These are phyloP conservation scores for Neoscelio sp. DNA, from an alignment of 2,888 invertebrate species.

Conservation along the genomic window DNA sequence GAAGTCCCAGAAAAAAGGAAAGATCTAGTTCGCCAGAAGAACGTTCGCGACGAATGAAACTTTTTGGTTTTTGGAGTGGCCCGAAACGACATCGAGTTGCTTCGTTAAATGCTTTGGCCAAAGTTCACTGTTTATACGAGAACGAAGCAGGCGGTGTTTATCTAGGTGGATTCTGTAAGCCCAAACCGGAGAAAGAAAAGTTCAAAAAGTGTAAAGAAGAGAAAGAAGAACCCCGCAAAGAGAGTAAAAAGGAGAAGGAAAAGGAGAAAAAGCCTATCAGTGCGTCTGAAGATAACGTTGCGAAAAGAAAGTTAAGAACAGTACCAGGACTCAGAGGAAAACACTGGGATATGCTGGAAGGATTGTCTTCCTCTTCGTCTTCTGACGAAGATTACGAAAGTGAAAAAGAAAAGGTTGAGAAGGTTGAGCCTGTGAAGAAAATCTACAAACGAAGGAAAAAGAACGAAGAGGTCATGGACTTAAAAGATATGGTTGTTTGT, in stretches of 20 bases:
- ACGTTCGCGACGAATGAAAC: constrained; percentile 84
- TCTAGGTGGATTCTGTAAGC: constrained; percentile 84
- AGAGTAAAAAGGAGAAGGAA: constrained; percentile 56
- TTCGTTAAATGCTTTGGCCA: constrained; percentile 94
- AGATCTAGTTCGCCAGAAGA: constrained; percentile 77
- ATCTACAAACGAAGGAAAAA: constrained; percentile 78
- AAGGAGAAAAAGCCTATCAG: constrained; percentile 68
- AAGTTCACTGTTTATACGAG: constrained; percentile 95
- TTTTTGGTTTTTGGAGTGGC: constrained; percentile 89
- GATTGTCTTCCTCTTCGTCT: constrained; percentile 84
- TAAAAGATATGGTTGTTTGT: constrained; percentile 94
- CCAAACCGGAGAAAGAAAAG: constrained; percentile 83
- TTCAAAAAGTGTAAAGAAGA: constrained; percentile 71
- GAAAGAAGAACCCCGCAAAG: constrained; percentile 78
- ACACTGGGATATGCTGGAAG: constrained; percentile 93
- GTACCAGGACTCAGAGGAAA: constrained; percentile 91
- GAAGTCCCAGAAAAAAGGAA: constrained; percentile 82
- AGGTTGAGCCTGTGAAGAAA: constrained; percentile 75
- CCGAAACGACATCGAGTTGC: constrained; percentile 94
- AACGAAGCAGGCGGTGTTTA: constrained; percentile 92
- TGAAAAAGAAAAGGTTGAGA: constrained; percentile 71
- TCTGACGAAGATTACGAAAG: constrained; percentile 76
- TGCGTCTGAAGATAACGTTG: constrained; percentile 74
- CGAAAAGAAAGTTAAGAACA: constrained; percentile 87
- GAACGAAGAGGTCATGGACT: constrained; percentile 87